phyloP scores from a whole-genome alignment of 2,113 vertebrate genomes.

The Pelecanus crispus region DNA sequence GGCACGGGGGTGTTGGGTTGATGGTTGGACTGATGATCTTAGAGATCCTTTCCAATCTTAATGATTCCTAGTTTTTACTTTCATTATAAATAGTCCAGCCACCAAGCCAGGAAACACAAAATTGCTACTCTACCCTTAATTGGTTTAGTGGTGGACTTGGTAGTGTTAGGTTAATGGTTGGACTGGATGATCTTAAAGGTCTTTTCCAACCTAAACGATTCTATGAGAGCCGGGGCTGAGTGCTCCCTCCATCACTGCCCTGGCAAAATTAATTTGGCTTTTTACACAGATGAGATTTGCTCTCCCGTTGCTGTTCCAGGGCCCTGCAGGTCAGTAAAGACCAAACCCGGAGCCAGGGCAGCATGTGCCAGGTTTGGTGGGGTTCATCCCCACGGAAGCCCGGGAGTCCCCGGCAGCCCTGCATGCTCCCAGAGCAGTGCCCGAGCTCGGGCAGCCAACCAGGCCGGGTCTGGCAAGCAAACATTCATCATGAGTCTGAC shows the following conservation, averaged over 20 bases:
- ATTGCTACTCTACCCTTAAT: too few species aligned
- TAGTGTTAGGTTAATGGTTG: too few species aligned
- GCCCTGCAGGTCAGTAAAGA: background rate
- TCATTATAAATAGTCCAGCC: too few species aligned
- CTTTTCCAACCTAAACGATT: too few species aligned
- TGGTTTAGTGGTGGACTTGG: too few species aligned
- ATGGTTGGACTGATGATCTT: too few species aligned
- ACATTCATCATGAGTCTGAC: background rate
- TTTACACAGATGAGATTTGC: background rate
- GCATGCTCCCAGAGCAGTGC: accelerated
- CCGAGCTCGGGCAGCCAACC: background rate
- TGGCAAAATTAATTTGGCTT: background rate
- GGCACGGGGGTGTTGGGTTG: too few species aligned
- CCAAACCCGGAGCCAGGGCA: background rate
- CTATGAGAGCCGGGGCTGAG: background rate
- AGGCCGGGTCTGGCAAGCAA: background rate
- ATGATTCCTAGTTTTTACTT: too few species aligned
- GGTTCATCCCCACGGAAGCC: background rate
- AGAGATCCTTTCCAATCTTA: too few species aligned
- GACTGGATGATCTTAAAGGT: too few species aligned
- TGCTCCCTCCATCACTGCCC: background rate
- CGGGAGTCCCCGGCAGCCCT: background rate
- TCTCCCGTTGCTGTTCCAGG: background rate
- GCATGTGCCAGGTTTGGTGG: accelerated
- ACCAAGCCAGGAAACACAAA: too few species aligned